A percentile compares a stretch with the other conserved stretches of the same genome.
Evolutionary conservation across 1,140 invertebrate species (phyloP).

Genomic region (Neuroterus valhalla): DNA sequence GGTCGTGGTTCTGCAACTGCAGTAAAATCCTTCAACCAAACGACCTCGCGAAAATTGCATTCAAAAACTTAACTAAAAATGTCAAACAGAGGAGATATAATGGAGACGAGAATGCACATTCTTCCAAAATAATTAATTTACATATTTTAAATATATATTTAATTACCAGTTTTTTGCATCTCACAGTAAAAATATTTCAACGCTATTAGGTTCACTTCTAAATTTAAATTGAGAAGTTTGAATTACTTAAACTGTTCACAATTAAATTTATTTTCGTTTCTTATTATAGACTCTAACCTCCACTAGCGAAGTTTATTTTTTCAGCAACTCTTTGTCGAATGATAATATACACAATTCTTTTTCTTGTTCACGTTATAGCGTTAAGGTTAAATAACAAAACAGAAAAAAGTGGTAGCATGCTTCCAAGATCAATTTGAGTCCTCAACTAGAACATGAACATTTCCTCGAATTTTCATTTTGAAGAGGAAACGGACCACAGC

Average conservation of each 20-base stretch:
- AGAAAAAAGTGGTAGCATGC: not conserved
- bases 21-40: conserved; percentile 15
- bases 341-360: no score
- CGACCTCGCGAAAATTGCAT: conserved; percentile 4
- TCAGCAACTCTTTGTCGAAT: no score
- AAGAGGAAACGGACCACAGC: not conserved
- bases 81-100: not conserved
- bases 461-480: not conserved
- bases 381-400: no score
- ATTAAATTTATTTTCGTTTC: no score
- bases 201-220: no score
- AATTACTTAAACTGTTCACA: no score
- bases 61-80: not conserved
- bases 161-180: no score
- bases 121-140: not conserved
- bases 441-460: not conserved
- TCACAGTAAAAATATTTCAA: no score
- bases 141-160: no score
- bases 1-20: conserved; percentile 17
- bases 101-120: not conserved
- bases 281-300: no score
- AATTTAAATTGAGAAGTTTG: no score
- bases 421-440: not conserved
- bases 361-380: not conserved
- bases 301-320: no score